Evolutionary conservation across 1,140 invertebrate species (phyloP), one percentile per base, ranked within the genome.

Genomic region (Heliconius hermathena): DNA sequence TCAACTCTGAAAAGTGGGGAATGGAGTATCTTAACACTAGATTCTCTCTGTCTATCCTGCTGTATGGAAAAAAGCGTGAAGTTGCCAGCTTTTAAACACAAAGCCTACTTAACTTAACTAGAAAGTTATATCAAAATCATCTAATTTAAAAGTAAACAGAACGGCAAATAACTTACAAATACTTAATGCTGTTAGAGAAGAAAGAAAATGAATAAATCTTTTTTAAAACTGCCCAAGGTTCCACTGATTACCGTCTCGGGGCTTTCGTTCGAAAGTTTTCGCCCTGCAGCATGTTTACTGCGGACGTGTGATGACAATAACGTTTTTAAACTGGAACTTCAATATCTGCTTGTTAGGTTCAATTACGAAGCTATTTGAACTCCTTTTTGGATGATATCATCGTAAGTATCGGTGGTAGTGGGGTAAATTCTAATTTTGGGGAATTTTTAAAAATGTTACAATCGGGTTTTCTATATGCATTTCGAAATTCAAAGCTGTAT

Each of bases 231-330:
- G 78, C 20, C 76, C 76, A 81, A 81, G 75, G 77, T 74, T 71
- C 36, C 20, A 46, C 76, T 81, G 79, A 81, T 77, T 76, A 81
- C 76, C 79, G 57, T 46, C 75, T 77, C 54, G 57, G 29, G 29
- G 54, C n/a, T 74, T 76, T 22, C 75, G 76, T 74, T 81, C 71
- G 36, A 81, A 81, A 81, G 54, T 81, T 81, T 77, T 77, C 71
- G 36, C 71, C 72, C 41, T 38, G 26, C 60, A 66, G 60, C 71
- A 52, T 76, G 52, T 75, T 80, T 76, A 80, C 75, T 77, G 78
- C 74, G 74, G 74, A 80, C 78, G 78, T 80, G 74, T 80, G 78
- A 80, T 80, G 78, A 80, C 78, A 80, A 80, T 80, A 76, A 80
- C 73, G 78, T 75, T 80, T 76, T 80, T 60, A 29, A 66, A 70